A percentile compares a stretch with the other conserved stretches of the same genome.
These are phyloP conservation scores for Aleiodes leptofemur DNA, from an alignment of 2,888 invertebrate genomes.

Conservation along the genomic window DNA sequence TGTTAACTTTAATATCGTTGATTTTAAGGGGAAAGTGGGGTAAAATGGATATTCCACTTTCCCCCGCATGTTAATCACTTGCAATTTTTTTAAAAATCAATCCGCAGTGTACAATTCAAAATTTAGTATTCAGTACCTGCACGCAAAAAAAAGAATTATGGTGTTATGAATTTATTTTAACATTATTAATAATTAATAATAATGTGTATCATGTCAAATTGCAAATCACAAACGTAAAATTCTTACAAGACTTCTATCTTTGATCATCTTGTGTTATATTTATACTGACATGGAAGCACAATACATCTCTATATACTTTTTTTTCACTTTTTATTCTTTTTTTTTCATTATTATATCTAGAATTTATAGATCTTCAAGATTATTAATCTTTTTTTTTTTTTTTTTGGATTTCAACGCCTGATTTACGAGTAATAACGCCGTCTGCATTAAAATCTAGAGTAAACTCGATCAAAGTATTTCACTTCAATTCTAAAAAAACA, in stretches of 20 bases:
- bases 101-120: not conserved
- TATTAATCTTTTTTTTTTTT: conserved; percentile 16
- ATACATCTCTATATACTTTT: conserved; percentile 62
- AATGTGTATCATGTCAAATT: conserved; percentile 29
- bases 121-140: not conserved
- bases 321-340: conserved; percentile 43
- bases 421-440: conserved; percentile 48
- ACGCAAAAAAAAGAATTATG: not conserved
- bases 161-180: conserved; percentile 2
- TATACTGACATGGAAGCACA: conserved; percentile 68
- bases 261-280: conserved; percentile 56
- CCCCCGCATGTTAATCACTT: not conserved
- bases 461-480: conserved; percentile 8
- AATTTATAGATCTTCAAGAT: conserved; percentile 49
- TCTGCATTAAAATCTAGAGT: conserved; percentile 40
- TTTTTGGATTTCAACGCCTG: conserved; percentile 35
- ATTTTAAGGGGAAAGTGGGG: not conserved
- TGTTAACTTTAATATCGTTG: not conserved
- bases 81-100: not conserved
- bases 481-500: not conserved
- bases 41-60: too few species aligned
- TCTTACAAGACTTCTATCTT: conserved; percentile 49
- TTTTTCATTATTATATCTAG: conserved; percentile 46
- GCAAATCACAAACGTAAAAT: conserved; percentile 43
- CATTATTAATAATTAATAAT: not conserved